phyloP scores from a whole-genome alignment of 1,140 invertebrate species.

The Drosophila navojoa region DNA sequence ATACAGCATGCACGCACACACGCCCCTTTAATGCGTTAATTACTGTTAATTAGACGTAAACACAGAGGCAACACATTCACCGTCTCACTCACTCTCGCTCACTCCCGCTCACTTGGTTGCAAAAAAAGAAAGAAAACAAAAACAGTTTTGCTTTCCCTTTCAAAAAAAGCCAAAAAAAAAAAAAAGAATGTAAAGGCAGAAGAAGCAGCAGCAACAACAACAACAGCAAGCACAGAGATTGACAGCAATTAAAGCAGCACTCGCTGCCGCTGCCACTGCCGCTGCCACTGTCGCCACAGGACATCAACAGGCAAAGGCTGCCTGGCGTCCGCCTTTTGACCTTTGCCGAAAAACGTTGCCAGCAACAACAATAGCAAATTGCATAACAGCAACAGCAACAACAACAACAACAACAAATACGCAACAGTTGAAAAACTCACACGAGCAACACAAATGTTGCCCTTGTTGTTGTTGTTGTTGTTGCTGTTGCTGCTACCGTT shows the following conservation, averaged over 20 bases:
- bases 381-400: constrained; percentile 38
- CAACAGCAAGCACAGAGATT: constrained; percentile 50
- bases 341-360: constrained; percentile 54
- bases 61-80: constrained; percentile 44
- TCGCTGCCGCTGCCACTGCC: no score
- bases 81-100: background rate
- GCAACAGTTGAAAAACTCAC: constrained; percentile 58
- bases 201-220: constrained; percentile 5
- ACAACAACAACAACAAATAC: constrained; percentile 26
- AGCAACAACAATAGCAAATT: constrained; percentile 32
- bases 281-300: constrained; percentile 51
- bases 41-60: constrained; percentile 77
- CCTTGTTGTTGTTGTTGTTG: constrained; percentile 26
- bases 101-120: constrained; percentile 14
- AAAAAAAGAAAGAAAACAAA: background rate
- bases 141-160: constrained; percentile 62
- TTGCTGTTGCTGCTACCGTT: constrained; percentile 33
- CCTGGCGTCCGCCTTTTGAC: constrained; percentile 36
- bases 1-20: constrained; percentile 9
- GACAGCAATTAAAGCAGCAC: constrained; percentile 70
- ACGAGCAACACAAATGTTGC: constrained; percentile 13
- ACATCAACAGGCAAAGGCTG: constrained; percentile 48
- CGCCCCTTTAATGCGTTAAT: constrained; percentile 76
- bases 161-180: constrained; percentile 12
- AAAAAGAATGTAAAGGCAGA: background rate